Conservation (phyloP, 2,888 invertebrate species). For the Endomychus coccineus region DNA sequence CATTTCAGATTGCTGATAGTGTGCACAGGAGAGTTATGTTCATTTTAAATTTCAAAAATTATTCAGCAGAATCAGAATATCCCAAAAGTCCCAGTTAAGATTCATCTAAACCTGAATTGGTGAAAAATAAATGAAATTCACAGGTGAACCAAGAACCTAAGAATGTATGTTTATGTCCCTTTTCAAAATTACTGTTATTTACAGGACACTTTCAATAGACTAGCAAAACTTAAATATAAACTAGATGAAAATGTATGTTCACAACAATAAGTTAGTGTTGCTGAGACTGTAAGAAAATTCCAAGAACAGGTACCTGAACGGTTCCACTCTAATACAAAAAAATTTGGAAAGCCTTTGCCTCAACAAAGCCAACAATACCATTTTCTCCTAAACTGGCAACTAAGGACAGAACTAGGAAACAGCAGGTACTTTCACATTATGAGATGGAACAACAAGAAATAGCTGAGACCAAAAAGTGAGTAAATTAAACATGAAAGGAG, state of each 20-base stretch:
- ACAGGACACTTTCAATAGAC: conserved; percentile 8
- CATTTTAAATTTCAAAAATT: no score
- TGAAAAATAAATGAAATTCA: no score
- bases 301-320: conserved; percentile 11
- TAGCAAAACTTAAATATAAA: conserved; percentile 9
- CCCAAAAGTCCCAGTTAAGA: no score
- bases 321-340: conserved; percentile 9
- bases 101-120: no score
- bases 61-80: no score
- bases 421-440: conserved; percentile 5
- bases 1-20: no score
- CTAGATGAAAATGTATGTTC: conserved; percentile 3
- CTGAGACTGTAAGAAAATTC: conserved; percentile 13
- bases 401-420: conserved; percentile 7
- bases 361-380: conserved; percentile 10
- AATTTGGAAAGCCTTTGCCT: background rate
- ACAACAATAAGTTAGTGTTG: conserved; percentile 11
- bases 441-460: conserved; percentile 7
- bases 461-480: no score
- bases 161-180: no score
- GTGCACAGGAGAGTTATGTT: no score
- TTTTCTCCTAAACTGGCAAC: conserved; percentile 11
- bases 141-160: no score
- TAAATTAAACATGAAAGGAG: no score
- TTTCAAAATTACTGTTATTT: conserved; percentile 6